Percentiles rank a stretch among this genome's conserved stretches.
Evolutionary conservation across 2,888 invertebrate genomes (phyloP).

Genomic region (Capitulum mitella): DNA sequence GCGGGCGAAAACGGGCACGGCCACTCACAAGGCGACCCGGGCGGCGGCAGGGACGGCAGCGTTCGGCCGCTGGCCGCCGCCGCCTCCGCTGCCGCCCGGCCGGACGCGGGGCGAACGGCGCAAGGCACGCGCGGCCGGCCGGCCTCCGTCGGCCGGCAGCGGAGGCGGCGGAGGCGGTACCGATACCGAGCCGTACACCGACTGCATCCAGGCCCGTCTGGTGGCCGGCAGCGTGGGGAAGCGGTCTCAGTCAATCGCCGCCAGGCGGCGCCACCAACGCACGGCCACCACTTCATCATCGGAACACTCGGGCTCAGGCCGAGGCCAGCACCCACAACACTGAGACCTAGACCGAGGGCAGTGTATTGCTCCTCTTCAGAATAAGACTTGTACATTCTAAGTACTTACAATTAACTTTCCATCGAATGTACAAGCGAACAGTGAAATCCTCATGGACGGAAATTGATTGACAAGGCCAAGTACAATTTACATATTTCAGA

Average conservation of each 20-base stretch:
- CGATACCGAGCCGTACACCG: conserved; percentile 1
- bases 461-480: too few species aligned
- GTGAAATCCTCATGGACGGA: too few species aligned
- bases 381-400: too few species aligned
- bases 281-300: too few species aligned
- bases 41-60: background rate
- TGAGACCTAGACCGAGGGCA: too few species aligned
- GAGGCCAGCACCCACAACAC: too few species aligned
- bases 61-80: background rate
- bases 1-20: background rate
- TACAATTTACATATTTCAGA: too few species aligned
- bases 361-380: too few species aligned
- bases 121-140: background rate
- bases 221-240: background rate
- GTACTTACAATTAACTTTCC: too few species aligned
- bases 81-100: background rate
- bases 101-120: background rate
- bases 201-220: background rate
- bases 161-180: background rate
- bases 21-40: background rate
- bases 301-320: too few species aligned
- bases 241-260: background rate
- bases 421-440: too few species aligned
- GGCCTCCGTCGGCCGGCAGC: background rate
- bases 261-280: too few species aligned